Base-by-base conservation (phyloP, 2,113 vertebrate genomes). In the Odobenus rosmarus region DNA sequence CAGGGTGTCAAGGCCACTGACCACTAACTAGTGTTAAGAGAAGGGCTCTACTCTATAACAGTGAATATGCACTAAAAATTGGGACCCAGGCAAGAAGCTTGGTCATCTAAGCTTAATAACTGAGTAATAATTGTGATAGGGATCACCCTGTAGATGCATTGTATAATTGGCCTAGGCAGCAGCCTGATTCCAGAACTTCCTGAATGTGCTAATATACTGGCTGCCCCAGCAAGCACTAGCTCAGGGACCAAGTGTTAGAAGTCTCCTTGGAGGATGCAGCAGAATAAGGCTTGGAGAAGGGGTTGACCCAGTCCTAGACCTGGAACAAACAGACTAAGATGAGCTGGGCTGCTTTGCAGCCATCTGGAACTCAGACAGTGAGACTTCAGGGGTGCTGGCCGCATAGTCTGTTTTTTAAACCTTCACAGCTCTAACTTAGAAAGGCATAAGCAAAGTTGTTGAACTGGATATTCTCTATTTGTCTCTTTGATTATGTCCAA, bases 171-270 rank as follows among this genome's bases (percentile, higher is more conserved):
- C 67, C n/a, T 92, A 80, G 55, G 81, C 13, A n/a, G 71, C n/a
- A 89, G 42, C 2, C 55, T 96, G 55, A 87, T 62, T 93, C 42
- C 42, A 62, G 61, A 95, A 79, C 72, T 55, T 88, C 24, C 13
- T 72, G 46, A 95, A 46, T 88, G 23, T 88, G 81, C 81, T 84
- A 71, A 95, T 64, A 53, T 85, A 33, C 33, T 88, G 90, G 62
- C 74, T 53, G 1, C 26, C 57, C 18, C 21, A 69, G 51, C 88
- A 23, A 16, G 18, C 61, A 67, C 51, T 77, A 80, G 69, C 57
- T 93, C 46, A 39, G 53, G 57, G 39, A 92, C 39, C 28, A 46
- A 64, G 36, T n/a, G 62, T 24, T n/a, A 49, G 74, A 82, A 85
- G 31, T 1, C 21, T 82, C 31, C 67, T 89, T 0, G 1, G 33